Base-by-base conservation (phyloP, 2,113 vertebrate species). In the Takifugu flavidus region DNA sequence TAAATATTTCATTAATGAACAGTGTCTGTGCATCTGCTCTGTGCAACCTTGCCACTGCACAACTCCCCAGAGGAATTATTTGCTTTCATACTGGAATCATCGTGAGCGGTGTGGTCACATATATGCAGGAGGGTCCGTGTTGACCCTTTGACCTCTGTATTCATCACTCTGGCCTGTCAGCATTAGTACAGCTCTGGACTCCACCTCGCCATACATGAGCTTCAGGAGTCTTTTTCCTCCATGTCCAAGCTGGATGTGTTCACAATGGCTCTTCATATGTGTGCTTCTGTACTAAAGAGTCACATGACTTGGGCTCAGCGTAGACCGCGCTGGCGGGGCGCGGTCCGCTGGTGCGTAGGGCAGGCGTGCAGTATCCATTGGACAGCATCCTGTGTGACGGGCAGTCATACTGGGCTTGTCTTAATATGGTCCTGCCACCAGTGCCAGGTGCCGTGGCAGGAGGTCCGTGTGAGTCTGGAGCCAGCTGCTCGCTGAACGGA, bases 261-360 rank as follows among this genome's bases (percentile, higher is more conserved):
- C 80, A 90, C 66, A 89, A 83, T 27, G 90, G 85, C 66, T 90
- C 78, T 1, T 92, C 85, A 25, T 93, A 91, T 1, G 88, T 83
- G 6, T 87, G 88, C 46, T 65, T 83, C 5, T 71, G 14, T 3
- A 74, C 39, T 28, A 82, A 65, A 31, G 72, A 58, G 59, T 79
- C 74, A 58, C 49, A 79, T 8, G 49, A 52, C 31, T 72, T 84
- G 6, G 87, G 84, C 4, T 89, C 86, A 1, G 82, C 62, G 4
- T 89, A 85, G 28, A 80, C 54, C 5, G 53, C 59, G 0, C 66
- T 82, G 66, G 44, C 44, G 0, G 76, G 80, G 20, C 62, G 26
- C 0, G 64, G 75, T 3, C 49, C 65, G 0, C 14, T 54, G 5
- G 13, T 60, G 1, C 59, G 67, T 1, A 75, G 27, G 4, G 66